Evolutionary conservation across 2,113 vertebrate species (phyloP).

Genomic region (Apaloderma vittatum): DNA sequence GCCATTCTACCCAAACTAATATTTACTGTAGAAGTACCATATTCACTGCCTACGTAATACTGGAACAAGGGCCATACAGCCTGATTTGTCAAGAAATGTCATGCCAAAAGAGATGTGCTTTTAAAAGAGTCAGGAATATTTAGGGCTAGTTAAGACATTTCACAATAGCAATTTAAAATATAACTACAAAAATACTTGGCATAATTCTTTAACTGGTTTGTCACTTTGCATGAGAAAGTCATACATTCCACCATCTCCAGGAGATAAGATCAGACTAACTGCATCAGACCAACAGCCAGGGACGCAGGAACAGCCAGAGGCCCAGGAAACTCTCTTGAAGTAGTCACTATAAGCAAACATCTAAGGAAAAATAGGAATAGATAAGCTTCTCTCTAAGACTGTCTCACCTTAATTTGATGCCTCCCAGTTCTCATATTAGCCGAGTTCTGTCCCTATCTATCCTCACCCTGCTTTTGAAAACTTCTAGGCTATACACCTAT

Average conservation of each 20-base stretch:
- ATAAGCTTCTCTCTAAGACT: neutral
- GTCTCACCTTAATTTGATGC: neutral
- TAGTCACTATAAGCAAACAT: neutral
- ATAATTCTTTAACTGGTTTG: neutral
- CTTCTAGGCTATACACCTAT: neutral
- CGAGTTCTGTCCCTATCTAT: neutral
- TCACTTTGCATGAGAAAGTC: neutral
- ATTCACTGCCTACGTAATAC: neutral
- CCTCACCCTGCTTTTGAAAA: neutral
- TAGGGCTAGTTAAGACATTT: neutral
- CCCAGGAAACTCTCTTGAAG: neutral
- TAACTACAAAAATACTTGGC: neutral
- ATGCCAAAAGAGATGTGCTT: neutral
- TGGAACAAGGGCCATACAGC: neutral
- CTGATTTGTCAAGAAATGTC: neutral
- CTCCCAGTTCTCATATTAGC: neutral
- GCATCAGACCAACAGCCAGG: neutral
- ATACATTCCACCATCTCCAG: neutral
- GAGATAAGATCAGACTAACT: neutral
- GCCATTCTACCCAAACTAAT: neutral
- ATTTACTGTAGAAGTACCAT: neutral
- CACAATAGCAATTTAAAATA: neutral
- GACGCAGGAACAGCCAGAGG: neutral
- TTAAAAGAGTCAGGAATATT: neutral
- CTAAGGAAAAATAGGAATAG: neutral